Percentiles rank a stretch among this genome's conserved stretches.
Conservation (phyloP, 2,113 vertebrate species). For the Mungos mungo region DNA sequence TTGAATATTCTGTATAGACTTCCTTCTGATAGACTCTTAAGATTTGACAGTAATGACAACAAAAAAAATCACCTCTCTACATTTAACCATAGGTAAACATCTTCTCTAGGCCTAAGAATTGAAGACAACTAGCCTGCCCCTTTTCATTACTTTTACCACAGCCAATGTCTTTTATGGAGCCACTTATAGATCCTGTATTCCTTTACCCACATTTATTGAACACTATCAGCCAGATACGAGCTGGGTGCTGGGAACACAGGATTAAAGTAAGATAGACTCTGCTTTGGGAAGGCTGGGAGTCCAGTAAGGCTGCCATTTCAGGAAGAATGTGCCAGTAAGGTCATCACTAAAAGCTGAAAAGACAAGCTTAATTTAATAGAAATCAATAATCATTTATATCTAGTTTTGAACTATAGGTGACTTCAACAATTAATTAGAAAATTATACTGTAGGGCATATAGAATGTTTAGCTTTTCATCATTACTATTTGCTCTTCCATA, state of each 20-base stretch:
- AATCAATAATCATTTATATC: slow-evolving; percentile 58
- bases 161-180: neutral
- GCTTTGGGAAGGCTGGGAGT: neutral
- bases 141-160: neutral
- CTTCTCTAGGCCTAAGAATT: neutral
- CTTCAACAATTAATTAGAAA: slow-evolving; percentile 47
- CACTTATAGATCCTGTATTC: slow-evolving; percentile 25
- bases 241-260: slow-evolving; percentile 7
- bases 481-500: slow-evolving; percentile 10
- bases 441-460: neutral
- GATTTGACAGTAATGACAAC: neutral
- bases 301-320: neutral
- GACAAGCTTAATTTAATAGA: slow-evolving; percentile 34
- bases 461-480: neutral
- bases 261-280: neutral
- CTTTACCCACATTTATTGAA: slow-evolving; percentile 52
- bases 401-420: slow-evolving; percentile 32
- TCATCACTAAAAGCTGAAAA: slow-evolving; percentile 58
- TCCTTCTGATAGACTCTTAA: neutral
- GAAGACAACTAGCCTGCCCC: neutral
- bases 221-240: slow-evolving; percentile 4
- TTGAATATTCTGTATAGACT: neutral
- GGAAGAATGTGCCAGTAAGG: neutral
- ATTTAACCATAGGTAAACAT: neutral
- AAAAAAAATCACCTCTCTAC: neutral